These are phyloP conservation scores for Epiblema foenella DNA, from an alignment of 2,888 invertebrate genomes.

Conservation along the genomic window DNA sequence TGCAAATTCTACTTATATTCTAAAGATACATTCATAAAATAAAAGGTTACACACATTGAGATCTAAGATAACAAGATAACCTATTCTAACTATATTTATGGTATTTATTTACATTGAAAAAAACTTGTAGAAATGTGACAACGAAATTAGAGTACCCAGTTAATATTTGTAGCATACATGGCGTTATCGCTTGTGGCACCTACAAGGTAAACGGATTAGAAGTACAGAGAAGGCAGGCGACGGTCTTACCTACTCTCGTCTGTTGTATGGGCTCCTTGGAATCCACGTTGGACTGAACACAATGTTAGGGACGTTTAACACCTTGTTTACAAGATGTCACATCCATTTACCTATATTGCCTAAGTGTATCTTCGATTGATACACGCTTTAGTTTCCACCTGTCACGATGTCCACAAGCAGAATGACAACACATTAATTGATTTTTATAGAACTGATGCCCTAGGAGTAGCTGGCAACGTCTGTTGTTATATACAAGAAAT, in stretches of 20 bases:
- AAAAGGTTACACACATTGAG: too few species aligned
- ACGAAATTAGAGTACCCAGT: neutral
- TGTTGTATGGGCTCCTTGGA: slow-evolving; percentile 17
- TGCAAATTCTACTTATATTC: too few species aligned
- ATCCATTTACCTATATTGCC: too few species aligned
- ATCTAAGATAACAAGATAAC: too few species aligned
- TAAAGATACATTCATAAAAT: too few species aligned
- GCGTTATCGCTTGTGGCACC: neutral
- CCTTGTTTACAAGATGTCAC: neutral
- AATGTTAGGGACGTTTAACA: neutral
- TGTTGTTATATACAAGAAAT: too few species aligned
- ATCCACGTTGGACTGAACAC: neutral
- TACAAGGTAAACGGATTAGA: neutral
- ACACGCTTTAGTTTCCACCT: neutral
- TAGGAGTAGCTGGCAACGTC: too few species aligned
- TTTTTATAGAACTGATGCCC: too few species aligned
- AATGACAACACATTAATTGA: too few species aligned
- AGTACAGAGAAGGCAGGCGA: neutral
- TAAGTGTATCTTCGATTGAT: neutral
- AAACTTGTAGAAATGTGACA: neutral
- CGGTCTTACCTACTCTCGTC: neutral
- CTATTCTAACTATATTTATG: too few species aligned
- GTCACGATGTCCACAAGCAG: neutral
- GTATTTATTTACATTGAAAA: too few species aligned
- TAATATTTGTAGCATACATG: neutral